Percentiles rank a stretch among this genome's conserved stretches.
Evolutionary conservation across 1,140 invertebrate species (phyloP).

Genomic region (Aphelenchoides fujianensis): DNA sequence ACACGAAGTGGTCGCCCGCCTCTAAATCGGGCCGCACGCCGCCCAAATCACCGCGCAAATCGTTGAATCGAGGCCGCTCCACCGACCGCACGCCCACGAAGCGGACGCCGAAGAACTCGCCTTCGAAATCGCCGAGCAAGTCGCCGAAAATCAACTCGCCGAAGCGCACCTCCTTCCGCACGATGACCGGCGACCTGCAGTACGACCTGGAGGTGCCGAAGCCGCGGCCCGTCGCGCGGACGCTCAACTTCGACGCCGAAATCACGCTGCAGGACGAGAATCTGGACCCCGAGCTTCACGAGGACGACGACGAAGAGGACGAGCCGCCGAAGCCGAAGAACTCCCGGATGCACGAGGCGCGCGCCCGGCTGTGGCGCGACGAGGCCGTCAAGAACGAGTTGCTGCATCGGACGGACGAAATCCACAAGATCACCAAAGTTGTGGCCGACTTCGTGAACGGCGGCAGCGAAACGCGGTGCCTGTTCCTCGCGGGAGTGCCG

Average conservation of each 20-base stretch:
- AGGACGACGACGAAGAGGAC: too few species aligned
- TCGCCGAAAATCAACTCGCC: not conserved
- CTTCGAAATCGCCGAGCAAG: not conserved
- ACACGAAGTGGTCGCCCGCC: not conserved
- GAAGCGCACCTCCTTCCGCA: not conserved
- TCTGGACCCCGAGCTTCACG: not conserved
- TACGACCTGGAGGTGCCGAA: not conserved
- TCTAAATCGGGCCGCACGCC: not conserved
- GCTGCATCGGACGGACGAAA: not conserved
- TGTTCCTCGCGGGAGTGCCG: slow-evolving; percentile 14
- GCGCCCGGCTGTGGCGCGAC: not conserved
- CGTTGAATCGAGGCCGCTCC: too few species aligned
- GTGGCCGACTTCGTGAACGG: not conserved
- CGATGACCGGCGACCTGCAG: not conserved
- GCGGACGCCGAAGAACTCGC: not conserved
- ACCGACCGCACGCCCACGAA: not conserved
- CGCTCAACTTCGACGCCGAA: not conserved
- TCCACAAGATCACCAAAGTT: not conserved
- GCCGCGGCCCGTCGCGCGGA: too few species aligned
- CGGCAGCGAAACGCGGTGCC: not conserved
- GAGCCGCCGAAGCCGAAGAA: slow-evolving; percentile 1
- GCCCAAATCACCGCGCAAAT: not conserved
- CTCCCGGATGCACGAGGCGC: not conserved
- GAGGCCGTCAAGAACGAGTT: not conserved
- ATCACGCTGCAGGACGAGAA: not conserved